These are phyloP conservation scores for Caenorhabditis tropicalis DNA, from an alignment of 1,140 invertebrate species.

Conservation along the genomic window DNA sequence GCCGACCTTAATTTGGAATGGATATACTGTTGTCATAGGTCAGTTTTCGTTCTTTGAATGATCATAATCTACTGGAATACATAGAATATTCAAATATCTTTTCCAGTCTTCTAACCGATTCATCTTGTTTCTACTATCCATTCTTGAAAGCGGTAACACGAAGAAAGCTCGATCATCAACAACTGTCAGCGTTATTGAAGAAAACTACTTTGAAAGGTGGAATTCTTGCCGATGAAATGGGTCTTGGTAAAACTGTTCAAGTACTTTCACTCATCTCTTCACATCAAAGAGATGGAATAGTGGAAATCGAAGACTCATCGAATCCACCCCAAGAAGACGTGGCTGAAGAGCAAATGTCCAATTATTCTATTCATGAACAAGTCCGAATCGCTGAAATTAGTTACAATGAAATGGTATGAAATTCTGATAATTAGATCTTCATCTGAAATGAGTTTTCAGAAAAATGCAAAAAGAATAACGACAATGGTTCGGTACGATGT, in stretches of 20 bases:
- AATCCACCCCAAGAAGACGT: background rate
- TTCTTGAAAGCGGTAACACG: background rate
- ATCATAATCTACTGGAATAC: background rate
- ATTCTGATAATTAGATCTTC: background rate
- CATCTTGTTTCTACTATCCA: background rate
- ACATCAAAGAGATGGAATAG: background rate
- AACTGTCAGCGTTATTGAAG: background rate
- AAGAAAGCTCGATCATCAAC: background rate
- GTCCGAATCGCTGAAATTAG: background rate
- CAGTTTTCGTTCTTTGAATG: background rate
- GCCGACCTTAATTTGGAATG: background rate
- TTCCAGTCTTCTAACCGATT: background rate
- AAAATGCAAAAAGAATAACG: background rate
- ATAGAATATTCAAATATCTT: background rate
- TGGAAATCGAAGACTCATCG: background rate
- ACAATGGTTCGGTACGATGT: background rate
- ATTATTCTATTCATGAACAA: background rate
- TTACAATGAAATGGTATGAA: background rate
- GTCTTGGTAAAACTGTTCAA: conserved; percentile 5
- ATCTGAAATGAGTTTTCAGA: background rate
- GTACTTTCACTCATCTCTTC: background rate
- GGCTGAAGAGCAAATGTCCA: background rate
- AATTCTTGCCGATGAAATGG: conserved; percentile 30
- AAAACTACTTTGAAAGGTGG: background rate
- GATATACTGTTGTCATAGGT: background rate